Evolutionary conservation across 2,888 invertebrate species (phyloP).

Genomic region (Drosophila antonietae): DNA sequence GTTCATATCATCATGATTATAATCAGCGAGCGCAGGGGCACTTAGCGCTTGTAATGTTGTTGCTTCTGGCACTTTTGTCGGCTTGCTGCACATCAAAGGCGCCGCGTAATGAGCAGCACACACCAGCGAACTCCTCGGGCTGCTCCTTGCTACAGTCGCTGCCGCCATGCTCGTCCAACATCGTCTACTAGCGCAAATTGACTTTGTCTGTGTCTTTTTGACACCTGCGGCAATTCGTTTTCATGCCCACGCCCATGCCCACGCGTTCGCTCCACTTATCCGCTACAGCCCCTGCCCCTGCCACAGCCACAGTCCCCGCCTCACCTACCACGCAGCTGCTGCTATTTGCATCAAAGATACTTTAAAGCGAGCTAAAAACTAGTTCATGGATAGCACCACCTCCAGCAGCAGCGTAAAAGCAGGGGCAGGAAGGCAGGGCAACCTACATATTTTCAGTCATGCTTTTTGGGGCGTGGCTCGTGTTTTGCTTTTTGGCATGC

Average conservation of each 20-base stretch:
- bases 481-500: conserved; percentile 67
- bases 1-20: conserved; percentile 73
- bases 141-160: neutral
- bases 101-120: conserved; percentile 77
- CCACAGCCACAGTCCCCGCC: neutral
- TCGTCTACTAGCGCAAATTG: conserved; percentile 68
- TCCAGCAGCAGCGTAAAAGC: neutral
- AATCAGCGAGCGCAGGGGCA: conserved; percentile 73
- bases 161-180: conserved; percentile 10
- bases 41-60: conserved; percentile 74
- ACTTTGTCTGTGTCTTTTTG: conserved; percentile 79
- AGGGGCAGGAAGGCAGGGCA: conserved; percentile 34
- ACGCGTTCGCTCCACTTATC: conserved; percentile 3
- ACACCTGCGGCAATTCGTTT: conserved; percentile 78
- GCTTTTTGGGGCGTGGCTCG: conserved; percentile 52
- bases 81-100: conserved; percentile 79
- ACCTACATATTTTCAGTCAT: conserved; percentile 70
- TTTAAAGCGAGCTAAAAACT: conserved; percentile 72
- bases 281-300: neutral
- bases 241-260: conserved; percentile 48
- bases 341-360: conserved; percentile 74
- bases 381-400: conserved; percentile 66
- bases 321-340: conserved; percentile 7
- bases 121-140: conserved; percentile 46
- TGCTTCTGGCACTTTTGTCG: conserved; percentile 74